Conservation (phyloP, 1,140 invertebrate genomes). For the Ephestia elutella region DNA sequence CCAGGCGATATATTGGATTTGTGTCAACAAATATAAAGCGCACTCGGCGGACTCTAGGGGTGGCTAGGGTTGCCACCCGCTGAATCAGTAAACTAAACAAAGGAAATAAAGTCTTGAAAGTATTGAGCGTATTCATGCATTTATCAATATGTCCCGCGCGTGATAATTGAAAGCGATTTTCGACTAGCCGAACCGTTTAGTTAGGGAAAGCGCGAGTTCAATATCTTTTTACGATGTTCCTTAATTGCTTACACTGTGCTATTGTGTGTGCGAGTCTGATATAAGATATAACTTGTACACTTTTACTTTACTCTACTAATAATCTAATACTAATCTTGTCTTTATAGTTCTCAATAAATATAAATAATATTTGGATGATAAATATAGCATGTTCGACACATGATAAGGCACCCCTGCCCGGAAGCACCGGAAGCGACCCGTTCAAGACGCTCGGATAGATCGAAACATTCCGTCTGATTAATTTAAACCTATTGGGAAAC, state of each 20-base stretch:
- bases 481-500: constrained; percentile 26
- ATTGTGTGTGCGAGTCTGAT: too few relatives aligned
- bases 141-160: too few relatives aligned
- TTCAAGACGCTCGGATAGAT: constrained; percentile 24
- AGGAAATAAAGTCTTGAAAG: too few relatives aligned
- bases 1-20: constrained; percentile 25
- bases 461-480: constrained; percentile 37
- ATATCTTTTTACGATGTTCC: too few relatives aligned
- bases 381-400: neutral
- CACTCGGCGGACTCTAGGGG: constrained; percentile 20
- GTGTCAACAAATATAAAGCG: constrained; percentile 34
- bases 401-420: neutral
- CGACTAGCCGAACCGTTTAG: too few relatives aligned
- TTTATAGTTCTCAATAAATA: too few relatives aligned
- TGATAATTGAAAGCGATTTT: too few relatives aligned
- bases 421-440: constrained; percentile 2
- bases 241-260: too few relatives aligned
- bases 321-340: too few relatives aligned
- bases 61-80: neutral
- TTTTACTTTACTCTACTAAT: too few relatives aligned
- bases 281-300: too few relatives aligned
- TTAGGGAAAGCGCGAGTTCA: too few relatives aligned
- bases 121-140: constrained; percentile 11
- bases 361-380: neutral
- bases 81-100: neutral